phyloP scores from a whole-genome alignment of 2,113 vertebrate genomes.

The Pangasianodon hypophthalmus region DNA sequence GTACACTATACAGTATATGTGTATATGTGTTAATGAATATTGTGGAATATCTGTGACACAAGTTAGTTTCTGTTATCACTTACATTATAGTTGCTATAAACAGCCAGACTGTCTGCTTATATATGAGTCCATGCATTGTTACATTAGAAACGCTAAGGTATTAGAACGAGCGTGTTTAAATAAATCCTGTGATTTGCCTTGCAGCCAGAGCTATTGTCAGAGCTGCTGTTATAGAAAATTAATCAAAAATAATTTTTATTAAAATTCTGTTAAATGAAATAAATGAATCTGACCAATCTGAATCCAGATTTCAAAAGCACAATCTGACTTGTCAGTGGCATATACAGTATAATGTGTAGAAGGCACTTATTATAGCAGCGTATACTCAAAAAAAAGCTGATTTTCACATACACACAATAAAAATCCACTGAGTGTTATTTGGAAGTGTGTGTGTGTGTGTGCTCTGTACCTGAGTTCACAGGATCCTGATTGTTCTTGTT shows the following conservation, averaged over 20 bases:
- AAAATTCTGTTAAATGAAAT: background rate
- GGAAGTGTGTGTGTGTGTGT: background rate
- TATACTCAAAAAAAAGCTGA: too few species aligned
- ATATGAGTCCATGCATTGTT: background rate
- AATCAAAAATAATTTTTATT: background rate
- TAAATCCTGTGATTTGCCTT: background rate
- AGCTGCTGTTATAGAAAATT: background rate
- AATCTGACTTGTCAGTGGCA: background rate
- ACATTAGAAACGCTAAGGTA: too few species aligned
- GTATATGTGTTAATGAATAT: background rate
- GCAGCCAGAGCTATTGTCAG: background rate
- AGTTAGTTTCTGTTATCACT: background rate
- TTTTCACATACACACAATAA: background rate
- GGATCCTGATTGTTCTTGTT: background rate
- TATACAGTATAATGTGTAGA: background rate
- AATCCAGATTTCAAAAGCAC: background rate
- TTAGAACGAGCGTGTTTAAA: background rate
- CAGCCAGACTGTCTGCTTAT: background rate
- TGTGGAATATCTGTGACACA: background rate
- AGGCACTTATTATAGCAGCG: too few species aligned
- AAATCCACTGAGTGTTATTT: background rate
- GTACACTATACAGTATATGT: too few species aligned
- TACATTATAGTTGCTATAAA: background rate
- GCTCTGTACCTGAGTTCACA: background rate
- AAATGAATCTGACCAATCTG: background rate